phyloP scores from a whole-genome alignment of 2,797 vertebrate genomes.

The Peromyscus melanophrys region DNA sequence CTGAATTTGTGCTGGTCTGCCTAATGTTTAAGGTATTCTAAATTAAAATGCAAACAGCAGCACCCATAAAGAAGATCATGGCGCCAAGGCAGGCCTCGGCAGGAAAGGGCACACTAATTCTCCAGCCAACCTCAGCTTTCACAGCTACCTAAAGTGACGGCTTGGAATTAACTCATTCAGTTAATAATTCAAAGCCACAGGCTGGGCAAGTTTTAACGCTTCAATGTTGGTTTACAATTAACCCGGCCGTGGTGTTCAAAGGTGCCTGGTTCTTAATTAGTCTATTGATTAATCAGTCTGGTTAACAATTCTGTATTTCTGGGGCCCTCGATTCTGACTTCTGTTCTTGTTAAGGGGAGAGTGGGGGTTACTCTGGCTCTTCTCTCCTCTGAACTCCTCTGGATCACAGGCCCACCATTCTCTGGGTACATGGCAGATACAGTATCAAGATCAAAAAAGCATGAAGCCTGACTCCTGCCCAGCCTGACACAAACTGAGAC shows the following conservation, averaged over 20 bases:
- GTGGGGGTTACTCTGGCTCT: neutral
- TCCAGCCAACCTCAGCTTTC: neutral
- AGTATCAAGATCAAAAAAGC: neutral
- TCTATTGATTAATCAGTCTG: conserved; percentile 82
- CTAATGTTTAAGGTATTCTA: conserved; percentile 20
- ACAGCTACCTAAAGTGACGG: neutral
- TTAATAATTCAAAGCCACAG: conserved; percentile 83
- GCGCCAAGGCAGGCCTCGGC: conserved; percentile 37
- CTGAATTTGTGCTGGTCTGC: conserved; percentile 41
- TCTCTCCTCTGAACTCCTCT: neutral
- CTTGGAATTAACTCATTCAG: conserved; percentile 75
- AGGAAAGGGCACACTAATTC: neutral
- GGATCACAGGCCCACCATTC: neutral
- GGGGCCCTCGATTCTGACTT: conserved; percentile 53
- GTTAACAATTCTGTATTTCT: conserved; percentile 69
- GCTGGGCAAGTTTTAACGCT: conserved; percentile 74
- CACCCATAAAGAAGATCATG: neutral
- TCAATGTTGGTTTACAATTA: conserved; percentile 82
- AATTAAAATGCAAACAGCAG: conserved; percentile 46
- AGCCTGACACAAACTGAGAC: neutral
- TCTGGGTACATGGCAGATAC: neutral
- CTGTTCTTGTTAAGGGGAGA: conserved; percentile 41
- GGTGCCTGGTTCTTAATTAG: conserved; percentile 84
- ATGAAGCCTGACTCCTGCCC: neutral
- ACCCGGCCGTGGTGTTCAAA: conserved; percentile 73